These are phyloP conservation scores for Electrona antarctica DNA, from an alignment of 2,113 vertebrate species.

Conservation along the genomic window DNA sequence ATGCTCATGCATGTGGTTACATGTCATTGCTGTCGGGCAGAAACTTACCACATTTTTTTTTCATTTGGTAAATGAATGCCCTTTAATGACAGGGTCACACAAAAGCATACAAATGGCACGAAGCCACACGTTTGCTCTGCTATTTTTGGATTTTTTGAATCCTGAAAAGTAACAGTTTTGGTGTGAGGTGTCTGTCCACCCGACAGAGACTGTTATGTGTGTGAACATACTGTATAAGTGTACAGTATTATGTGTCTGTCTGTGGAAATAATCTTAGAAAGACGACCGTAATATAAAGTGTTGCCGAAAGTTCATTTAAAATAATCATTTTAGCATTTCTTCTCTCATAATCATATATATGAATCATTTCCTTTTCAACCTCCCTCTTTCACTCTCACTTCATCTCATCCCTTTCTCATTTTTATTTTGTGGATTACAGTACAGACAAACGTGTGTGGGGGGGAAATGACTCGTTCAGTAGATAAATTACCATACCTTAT, in stretches of 20 bases:
- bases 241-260: background rate
- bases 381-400: slow-evolving; percentile 37
- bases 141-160: too few relatives aligned
- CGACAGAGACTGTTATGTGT: too few relatives aligned
- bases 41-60: too few relatives aligned
- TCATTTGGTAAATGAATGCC: too few relatives aligned
- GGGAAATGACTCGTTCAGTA: slow-evolving; percentile 55
- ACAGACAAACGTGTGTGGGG: slow-evolving; percentile 24
- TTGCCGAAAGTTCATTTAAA: slow-evolving; percentile 2
- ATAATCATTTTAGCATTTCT: slow-evolving; percentile 8
- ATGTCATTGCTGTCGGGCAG: too few relatives aligned
- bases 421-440: slow-evolving; percentile 45
- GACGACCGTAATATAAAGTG: slow-evolving; percentile 35
- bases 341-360: background rate
- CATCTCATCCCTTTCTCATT: slow-evolving; percentile 28
- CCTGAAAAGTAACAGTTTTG: too few relatives aligned
- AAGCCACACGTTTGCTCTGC: too few relatives aligned
- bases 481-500: slow-evolving; percentile 67
- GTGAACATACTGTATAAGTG: too few relatives aligned
- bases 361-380: slow-evolving; percentile 17
- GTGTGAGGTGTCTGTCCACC: too few relatives aligned
- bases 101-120: too few relatives aligned
- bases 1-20: too few relatives aligned
- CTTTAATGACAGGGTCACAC: too few relatives aligned
- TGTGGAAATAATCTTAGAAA: background rate